Conservation (phyloP, 2,113 vertebrate genomes). For the Stomatorhinus ivindoensis region DNA sequence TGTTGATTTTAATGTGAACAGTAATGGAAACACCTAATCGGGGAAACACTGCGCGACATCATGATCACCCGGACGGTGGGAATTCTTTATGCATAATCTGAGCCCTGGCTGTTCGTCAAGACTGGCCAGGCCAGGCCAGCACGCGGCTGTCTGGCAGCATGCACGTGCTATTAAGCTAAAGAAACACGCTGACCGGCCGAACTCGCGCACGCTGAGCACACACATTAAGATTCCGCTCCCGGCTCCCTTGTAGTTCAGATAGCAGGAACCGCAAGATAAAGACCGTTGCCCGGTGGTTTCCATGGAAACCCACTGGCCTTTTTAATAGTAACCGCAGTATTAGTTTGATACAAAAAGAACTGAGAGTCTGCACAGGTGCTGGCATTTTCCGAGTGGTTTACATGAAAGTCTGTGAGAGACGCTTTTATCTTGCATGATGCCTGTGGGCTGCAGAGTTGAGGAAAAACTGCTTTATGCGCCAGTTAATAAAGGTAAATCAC, state of each 20-base stretch:
- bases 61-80: neutral
- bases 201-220: neutral
- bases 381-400: neutral
- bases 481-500: neutral
- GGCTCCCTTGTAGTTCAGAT: neutral
- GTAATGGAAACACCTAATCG: neutral
- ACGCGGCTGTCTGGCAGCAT: neutral
- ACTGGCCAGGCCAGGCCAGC: neutral
- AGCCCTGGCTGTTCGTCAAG: neutral
- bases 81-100: neutral
- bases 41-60: neutral
- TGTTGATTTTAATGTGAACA: neutral
- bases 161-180: neutral
- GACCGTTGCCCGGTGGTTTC: neutral
- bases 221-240: neutral
- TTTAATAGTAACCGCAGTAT: neutral
- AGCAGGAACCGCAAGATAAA: neutral
- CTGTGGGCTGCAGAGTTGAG: neutral
- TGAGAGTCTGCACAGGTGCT: neutral
- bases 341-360: neutral
- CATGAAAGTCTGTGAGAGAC: neutral
- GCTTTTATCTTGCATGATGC: neutral
- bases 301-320: neutral
- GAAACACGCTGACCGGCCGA: neutral
- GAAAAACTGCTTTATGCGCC: neutral